Base-by-base conservation (phyloP, 2,797 vertebrate species). In the Molothrus aeneus region DNA sequence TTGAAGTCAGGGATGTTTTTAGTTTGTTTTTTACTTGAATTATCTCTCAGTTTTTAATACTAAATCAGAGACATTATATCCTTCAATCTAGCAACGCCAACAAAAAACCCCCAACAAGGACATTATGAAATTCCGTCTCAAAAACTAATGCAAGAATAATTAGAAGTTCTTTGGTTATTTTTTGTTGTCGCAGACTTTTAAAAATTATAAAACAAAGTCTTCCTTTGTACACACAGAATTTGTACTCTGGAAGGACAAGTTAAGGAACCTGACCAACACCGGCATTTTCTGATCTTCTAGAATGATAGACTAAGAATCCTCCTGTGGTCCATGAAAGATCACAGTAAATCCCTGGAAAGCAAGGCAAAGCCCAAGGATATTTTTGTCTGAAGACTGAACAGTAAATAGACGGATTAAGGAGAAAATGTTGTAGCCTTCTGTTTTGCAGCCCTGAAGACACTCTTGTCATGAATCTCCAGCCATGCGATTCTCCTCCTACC, bases 41-140 rank as follows among this genome's bases (percentile, higher is more conserved):
- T 45, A 40, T 16, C 8, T 47, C 12, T 81, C 57, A 1, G 32
- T 66, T 86, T 82, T 65, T 42, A 59, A 51, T 34, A 24, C 1
- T 82, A 19, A 59, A 47, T 51, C 34, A 74, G 34, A 86, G 29
- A 17, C 8, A 9, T 3, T 42, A 34, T 61, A 21, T 2, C 3
- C 2, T 29, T 87, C 57, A 51, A 77, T n/a, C 5, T 40, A 66
- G 4, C 13, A 83, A 78, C 13, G 28, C 6, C 40, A 21, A 19
- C 18, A 59, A 81, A 53, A 45, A 22, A 2, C 0, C 2, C 5
- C 11, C 0, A 9, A 14, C 1, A 32, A 38, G 2, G 7, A 43
- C 4, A 8, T 24, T 72, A 24, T 6, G 63, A 74, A 66, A 69
- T 75, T 22, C 3, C 13, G 36, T 47, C 47, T 28, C 61, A 61